phyloP scores from a whole-genome alignment of 2,888 invertebrate genomes.

The Zaprionus obscuricornis region DNA sequence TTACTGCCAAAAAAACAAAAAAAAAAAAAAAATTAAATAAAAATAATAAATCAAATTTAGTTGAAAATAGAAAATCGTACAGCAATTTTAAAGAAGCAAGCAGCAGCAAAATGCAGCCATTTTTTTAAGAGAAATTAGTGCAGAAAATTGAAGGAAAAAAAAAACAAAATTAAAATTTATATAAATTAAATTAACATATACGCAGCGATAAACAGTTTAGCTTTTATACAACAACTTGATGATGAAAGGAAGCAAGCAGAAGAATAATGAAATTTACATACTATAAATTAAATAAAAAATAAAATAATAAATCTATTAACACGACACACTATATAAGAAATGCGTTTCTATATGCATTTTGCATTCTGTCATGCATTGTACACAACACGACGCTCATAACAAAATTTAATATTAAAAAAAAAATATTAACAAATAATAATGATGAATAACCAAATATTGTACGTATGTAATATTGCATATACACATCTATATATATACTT shows the following conservation, averaged over 20 bases:
- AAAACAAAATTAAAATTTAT: neutral
- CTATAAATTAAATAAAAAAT: constrained; percentile 25
- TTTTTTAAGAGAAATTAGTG: constrained; percentile 45
- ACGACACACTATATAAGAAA: constrained; percentile 79
- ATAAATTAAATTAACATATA: constrained; percentile 29
- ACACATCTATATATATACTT: constrained; percentile 12
- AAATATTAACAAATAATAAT: constrained; percentile 7
- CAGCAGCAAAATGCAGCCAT: constrained; percentile 38
- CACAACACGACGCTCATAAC: constrained; percentile 66
- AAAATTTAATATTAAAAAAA: constrained; percentile 48
- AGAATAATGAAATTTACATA: constrained; percentile 32
- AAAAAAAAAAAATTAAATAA: constrained; percentile 14
- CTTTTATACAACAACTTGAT: constrained; percentile 59
- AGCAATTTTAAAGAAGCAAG: constrained; percentile 41
- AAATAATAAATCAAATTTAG: constrained; percentile 57
- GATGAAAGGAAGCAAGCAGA: constrained; percentile 14
- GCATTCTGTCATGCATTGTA: constrained; percentile 53
- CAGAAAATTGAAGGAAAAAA: constrained; percentile 1
- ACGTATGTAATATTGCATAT: constrained; percentile 66
- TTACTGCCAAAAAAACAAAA: constrained; percentile 64
- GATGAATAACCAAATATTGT: constrained; percentile 50
- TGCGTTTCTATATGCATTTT: constrained; percentile 51
- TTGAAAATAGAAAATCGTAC: constrained; percentile 29
- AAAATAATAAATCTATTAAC: constrained; percentile 49
- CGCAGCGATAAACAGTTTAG: constrained; percentile 66